These are phyloP conservation scores for Zingel zingel DNA, from an alignment of 2,113 vertebrate genomes.

Conservation along the genomic window DNA sequence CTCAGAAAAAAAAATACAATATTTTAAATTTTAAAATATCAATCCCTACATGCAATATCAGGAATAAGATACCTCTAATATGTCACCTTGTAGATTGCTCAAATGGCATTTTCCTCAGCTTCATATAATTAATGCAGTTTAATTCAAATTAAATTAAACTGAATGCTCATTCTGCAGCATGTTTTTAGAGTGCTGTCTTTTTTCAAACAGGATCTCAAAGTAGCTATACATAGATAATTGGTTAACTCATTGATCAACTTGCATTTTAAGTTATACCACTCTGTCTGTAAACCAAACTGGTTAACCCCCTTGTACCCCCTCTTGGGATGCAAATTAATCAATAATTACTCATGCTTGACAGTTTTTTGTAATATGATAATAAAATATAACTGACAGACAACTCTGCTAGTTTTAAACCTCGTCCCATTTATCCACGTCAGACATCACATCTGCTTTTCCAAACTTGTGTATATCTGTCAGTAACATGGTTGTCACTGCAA, in stretches of 20 bases:
- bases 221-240: too few species aligned
- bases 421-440: background rate
- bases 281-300: conserved; percentile 1
- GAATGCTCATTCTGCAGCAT: background rate
- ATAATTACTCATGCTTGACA: background rate
- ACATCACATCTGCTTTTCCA: background rate
- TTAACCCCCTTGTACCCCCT: background rate
- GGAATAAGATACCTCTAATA: background rate
- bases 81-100: background rate
- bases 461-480: background rate
- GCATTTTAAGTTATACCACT: background rate
- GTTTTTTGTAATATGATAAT: background rate
- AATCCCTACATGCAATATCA: background rate
- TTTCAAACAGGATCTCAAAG: conserved; percentile 10
- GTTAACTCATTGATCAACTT: background rate
- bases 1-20: background rate
- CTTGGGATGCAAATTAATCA: background rate
- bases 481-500: background rate
- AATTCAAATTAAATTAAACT: background rate
- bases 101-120: too few species aligned
- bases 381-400: background rate
- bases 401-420: conserved; percentile 8
- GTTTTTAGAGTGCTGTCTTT: background rate
- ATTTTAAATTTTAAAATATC: background rate
- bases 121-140: background rate